These are phyloP conservation scores for Silurus asotus DNA, from an alignment of 2,113 vertebrate species.

Conservation along the genomic window DNA sequence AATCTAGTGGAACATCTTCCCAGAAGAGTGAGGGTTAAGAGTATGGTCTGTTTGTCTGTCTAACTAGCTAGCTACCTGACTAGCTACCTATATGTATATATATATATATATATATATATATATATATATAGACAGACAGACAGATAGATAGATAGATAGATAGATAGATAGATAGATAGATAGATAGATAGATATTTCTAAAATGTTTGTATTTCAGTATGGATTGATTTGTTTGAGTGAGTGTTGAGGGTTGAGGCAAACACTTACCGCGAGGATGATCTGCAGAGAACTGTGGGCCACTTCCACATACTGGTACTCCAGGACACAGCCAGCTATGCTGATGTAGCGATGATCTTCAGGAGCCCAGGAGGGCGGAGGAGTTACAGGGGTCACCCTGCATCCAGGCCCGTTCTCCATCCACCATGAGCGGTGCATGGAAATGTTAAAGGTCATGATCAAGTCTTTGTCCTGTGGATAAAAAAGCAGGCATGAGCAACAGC, in stretches of 20 bases:
- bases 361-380: conserved; percentile 94
- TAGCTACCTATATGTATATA: no score
- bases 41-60: no score
- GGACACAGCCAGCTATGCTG: conserved; percentile 91
- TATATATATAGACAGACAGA: no score
- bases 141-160: no score
- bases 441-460: conserved; percentile 98
- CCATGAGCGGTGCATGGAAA: conserved; percentile 99
- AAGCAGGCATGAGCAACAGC: conserved; percentile 8
- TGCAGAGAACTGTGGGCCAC: conserved; percentile 96
- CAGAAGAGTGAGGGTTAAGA: no score
- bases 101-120: no score
- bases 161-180: no score
- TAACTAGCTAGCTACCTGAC: no score
- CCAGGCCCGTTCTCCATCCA: conserved; percentile 99
- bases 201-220: background rate
- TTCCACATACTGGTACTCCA: conserved; percentile 98
- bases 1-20: no score
- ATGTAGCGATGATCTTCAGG: conserved; percentile 98
- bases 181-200: no score
- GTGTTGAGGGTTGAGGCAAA: background rate
- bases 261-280: conserved; percentile 97
- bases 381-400: conserved; percentile 93
- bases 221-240: background rate
- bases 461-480: conserved; percentile 86